A percentile compares a stretch with the other conserved stretches of the same genome.
Evolutionary conservation across 2,113 vertebrate species (phyloP).

Genomic region (Catagonus wagneri): DNA sequence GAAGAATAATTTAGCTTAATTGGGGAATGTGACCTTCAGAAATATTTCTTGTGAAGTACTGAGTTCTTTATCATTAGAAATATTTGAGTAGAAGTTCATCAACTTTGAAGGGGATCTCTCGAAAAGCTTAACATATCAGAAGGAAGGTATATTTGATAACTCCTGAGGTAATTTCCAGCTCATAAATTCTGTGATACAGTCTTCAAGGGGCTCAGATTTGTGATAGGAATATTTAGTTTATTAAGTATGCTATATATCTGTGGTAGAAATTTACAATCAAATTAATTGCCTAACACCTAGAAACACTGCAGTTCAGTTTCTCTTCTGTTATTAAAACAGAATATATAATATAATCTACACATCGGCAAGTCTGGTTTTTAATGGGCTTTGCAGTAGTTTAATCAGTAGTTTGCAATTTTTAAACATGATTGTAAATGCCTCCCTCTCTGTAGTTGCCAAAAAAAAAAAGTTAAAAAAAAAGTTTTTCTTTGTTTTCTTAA

Average conservation of each 20-base stretch:
- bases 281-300: neutral
- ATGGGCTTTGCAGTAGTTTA: neutral
- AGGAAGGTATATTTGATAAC: neutral
- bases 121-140: neutral
- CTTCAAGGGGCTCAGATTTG: neutral
- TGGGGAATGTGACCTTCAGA: neutral
- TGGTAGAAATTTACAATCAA: constrained; percentile 25
- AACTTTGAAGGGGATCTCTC: neutral
- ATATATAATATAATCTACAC: neutral
- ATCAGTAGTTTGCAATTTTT: neutral
- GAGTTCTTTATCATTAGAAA: neutral
- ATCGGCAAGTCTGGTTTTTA: neutral
- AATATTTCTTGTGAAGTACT: neutral
- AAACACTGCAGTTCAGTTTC: neutral
- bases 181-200: neutral
- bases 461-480: neutral
- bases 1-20: neutral
- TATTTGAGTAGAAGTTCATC: neutral
- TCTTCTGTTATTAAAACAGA: neutral
- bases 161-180: neutral
- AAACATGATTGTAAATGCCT: neutral
- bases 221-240: neutral
- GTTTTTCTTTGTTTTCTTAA: neutral
- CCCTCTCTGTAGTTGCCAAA: neutral
- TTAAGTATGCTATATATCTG: neutral